A percentile compares a stretch with the other conserved stretches of the same genome.
Evolutionary conservation across 2,113 vertebrate genomes (phyloP).

Genomic region (Condylura cristata): DNA sequence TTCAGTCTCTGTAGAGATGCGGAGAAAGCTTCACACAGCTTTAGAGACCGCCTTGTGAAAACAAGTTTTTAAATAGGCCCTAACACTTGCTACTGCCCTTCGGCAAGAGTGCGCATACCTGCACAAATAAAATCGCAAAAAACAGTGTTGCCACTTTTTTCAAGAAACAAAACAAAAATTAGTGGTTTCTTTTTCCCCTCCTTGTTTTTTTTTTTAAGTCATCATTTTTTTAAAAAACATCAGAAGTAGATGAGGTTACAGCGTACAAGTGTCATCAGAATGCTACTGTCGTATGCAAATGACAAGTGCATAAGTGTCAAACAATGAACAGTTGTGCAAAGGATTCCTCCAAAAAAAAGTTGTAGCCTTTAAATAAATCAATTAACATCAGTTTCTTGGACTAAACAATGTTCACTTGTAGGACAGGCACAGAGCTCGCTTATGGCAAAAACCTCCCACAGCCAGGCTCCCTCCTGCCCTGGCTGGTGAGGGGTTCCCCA

Average conservation of each 20-base stretch:
- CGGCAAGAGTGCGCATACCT: conserved; percentile 39
- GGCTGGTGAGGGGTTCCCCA: not conserved
- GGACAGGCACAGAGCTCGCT: conserved; percentile 84
- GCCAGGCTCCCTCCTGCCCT: conserved; percentile 1
- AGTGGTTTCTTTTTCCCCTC: conserved; percentile 71
- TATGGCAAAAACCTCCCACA: conserved; percentile 54
- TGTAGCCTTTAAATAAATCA: conserved; percentile 84
- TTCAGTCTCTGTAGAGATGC: conserved; percentile 86
- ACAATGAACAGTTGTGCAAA: conserved; percentile 86
- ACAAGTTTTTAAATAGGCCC: conserved; percentile 37
- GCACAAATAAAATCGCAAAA: conserved; percentile 53
- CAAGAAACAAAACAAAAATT: conserved; percentile 65
- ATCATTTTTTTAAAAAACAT: conserved; percentile 44
- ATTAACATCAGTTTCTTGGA: conserved; percentile 71
- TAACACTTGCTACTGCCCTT: conserved; percentile 61
- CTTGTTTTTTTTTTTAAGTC: conserved; percentile 52
- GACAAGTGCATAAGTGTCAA: conserved; percentile 82
- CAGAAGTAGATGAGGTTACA: conserved; percentile 82
- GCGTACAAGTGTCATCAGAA: conserved; percentile 76
- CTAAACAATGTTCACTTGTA: conserved; percentile 74
- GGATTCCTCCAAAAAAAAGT: conserved; percentile 68
- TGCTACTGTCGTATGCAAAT: conserved; percentile 84
- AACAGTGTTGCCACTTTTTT: conserved; percentile 57
- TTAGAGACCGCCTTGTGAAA: conserved; percentile 69
- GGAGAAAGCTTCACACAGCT: conserved; percentile 81